These are phyloP conservation scores for Fringilla coelebs DNA, from an alignment of 2,797 vertebrate genomes.

Conservation along the genomic window DNA sequence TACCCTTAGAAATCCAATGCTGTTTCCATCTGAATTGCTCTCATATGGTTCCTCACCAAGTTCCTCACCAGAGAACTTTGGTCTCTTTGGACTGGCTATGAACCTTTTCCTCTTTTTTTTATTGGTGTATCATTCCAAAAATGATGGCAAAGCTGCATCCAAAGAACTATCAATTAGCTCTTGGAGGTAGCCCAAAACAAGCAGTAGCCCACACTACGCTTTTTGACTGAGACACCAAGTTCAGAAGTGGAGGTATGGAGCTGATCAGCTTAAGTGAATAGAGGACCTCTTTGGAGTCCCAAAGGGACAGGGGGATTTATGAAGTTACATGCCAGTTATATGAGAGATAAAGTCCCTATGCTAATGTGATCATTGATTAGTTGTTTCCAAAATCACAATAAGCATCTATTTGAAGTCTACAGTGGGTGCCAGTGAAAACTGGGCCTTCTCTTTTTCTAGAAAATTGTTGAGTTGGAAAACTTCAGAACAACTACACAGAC, in stretches of 20 bases:
- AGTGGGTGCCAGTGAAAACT: not conserved
- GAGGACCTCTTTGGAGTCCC: not conserved
- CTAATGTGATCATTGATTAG: constrained; percentile 40
- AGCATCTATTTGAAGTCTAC: constrained; percentile 26
- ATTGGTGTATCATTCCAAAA: not conserved
- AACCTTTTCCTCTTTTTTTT: not conserved
- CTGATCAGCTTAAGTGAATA: not conserved
- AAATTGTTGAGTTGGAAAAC: constrained; percentile 2
- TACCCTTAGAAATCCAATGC: not conserved
- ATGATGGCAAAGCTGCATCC: not conserved
- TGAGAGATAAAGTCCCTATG: not conserved
- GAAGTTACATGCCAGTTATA: not conserved
- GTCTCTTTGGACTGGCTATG: not conserved
- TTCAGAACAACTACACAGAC: not conserved
- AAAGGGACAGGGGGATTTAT: not conserved
- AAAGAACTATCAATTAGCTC: not conserved
- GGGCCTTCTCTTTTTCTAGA: not conserved
- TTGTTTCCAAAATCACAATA: constrained; percentile 34
- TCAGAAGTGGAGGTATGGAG: not conserved
- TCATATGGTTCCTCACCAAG: not conserved
- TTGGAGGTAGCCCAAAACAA: not conserved
- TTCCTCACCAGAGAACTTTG: not conserved
- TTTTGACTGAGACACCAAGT: not conserved
- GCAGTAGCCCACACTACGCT: not conserved
- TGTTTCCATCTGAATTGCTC: not conserved